These are phyloP conservation scores for Oxygymnocypris stewartii DNA, from an alignment of 2,113 vertebrate genomes.

Conservation along the genomic window DNA sequence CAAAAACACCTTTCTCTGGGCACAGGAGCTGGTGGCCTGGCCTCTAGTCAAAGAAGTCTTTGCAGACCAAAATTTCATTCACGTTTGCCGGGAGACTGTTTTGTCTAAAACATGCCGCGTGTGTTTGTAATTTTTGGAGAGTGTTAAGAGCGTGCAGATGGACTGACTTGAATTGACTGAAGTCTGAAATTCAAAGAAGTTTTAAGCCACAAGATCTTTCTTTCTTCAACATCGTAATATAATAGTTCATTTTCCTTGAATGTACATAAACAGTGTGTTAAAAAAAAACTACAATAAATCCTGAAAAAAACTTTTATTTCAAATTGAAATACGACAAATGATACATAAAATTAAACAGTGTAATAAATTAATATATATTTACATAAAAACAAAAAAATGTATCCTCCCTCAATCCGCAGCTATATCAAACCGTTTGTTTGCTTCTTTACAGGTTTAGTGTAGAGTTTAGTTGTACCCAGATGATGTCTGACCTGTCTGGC, in stretches of 20 bases:
- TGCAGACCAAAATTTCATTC: constrained; percentile 65
- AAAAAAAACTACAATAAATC: background rate
- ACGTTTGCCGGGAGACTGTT: constrained; percentile 70
- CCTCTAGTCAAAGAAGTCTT: constrained; percentile 65
- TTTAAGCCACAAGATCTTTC: constrained; percentile 32
- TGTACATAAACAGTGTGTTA: background rate
- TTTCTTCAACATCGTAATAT: constrained; percentile 14
- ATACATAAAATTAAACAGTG: constrained; percentile 15
- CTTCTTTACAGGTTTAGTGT: constrained; percentile 53
- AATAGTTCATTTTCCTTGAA: constrained; percentile 8
- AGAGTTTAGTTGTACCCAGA: constrained; percentile 42
- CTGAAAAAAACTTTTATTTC: constrained; percentile 38
- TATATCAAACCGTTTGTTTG: constrained; percentile 43
- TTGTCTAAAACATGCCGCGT: constrained; percentile 70
- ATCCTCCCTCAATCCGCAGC: constrained; percentile 56
- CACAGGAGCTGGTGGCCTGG: constrained; percentile 67
- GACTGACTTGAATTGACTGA: constrained; percentile 34
- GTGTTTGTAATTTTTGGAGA: constrained; percentile 75
- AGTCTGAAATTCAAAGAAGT: constrained; percentile 45
- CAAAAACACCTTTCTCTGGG: constrained; percentile 78
- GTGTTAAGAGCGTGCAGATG: constrained; percentile 63
- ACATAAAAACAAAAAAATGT: constrained; percentile 24
- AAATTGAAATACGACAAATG: constrained; percentile 18
- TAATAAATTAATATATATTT: constrained; percentile 52
- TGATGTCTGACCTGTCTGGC: constrained; percentile 64